Evolutionary conservation across 2,888 invertebrate species (phyloP), one percentile per base, ranked within the genome.

Genomic region (Xylota segnis): DNA sequence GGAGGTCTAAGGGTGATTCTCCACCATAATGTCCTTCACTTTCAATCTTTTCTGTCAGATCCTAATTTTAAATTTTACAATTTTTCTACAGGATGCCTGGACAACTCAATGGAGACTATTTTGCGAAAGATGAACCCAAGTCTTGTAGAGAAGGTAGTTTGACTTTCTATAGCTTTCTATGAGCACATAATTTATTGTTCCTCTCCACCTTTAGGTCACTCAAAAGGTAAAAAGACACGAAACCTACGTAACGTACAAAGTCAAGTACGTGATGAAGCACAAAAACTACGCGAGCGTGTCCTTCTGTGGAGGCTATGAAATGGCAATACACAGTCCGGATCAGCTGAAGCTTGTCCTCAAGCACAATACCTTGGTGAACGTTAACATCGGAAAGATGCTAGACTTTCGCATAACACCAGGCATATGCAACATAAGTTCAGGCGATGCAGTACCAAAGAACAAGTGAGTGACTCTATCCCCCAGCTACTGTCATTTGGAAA

Each of bases 181-280:
- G n/a, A n/a, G n/a, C n/a, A n/a, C n/a, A n/a, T n/a, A n/a, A n/a
- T n/a, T n/a, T n/a, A n/a, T n/a, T n/a, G n/a, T n/a, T n/a, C 37
- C 12, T n/a, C 18, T 34, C 50, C 29, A 40, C 18, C 16, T 59
- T 4, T 66, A 83, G 77, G 66, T 65, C 0, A 32, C 43, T 4
- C 43, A 66, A n/a, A 65, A 59, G 54, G 37, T 52, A n/a, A 50
- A 45, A 10, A 59, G 7, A 45, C 45, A 45, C 0, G 45, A 71
- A 23, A 29, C 59, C 7, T 76, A 58, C 50, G 9, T 72, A 10
- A 68, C 54, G 18, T 86, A 77, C 59, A 50, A 72, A 34, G 14
- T 50, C 0, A 54, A 71, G 16, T 82, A 82, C 61, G 47, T 68
- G 54, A 77, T 86, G 65, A 72, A 81, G 43, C 86, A 86, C 54